Evolutionary conservation across 2,797 vertebrate species (phyloP).

Genomic region (Okamejei kenojei): DNA sequence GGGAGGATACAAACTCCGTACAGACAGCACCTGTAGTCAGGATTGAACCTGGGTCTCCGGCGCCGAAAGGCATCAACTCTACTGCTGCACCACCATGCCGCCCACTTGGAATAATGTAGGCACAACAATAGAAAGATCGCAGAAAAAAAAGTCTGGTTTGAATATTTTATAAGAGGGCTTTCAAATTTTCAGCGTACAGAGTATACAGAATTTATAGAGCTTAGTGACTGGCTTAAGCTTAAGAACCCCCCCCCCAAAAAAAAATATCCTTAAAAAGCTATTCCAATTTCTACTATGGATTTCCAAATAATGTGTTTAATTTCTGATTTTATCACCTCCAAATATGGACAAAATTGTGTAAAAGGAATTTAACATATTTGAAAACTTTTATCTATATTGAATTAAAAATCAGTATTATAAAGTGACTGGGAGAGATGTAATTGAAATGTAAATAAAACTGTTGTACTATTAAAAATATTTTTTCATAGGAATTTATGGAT

Average conservation of each 20-base stretch:
- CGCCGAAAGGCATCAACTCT: no score
- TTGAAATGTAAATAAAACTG: not conserved
- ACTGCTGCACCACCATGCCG: no score
- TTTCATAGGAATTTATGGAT: not conserved
- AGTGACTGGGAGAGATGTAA: not conserved
- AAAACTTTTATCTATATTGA: not conserved
- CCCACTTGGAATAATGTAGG: no score
- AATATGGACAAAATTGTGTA: not conserved
- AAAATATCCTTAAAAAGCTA: not conserved
- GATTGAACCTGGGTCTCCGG: no score
- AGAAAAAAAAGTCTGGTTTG: not conserved
- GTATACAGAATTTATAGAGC: not conserved
- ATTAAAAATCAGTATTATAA: not conserved
- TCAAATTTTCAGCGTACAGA: not conserved
- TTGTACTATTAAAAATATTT: not conserved
- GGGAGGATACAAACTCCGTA: no score
- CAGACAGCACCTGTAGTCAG: no score
- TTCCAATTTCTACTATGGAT: not conserved
- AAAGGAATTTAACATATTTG: not conserved
- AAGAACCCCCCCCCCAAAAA: not conserved
- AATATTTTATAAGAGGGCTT: not conserved
- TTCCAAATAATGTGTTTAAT: not conserved
- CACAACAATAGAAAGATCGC: not conserved
- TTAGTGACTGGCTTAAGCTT: not conserved
- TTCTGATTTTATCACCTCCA: not conserved